A percentile compares a stretch with the other conserved stretches of the same genome.
Conservation (phyloP, 1,140 invertebrate species). For the Ostrea denselamellosa region DNA sequence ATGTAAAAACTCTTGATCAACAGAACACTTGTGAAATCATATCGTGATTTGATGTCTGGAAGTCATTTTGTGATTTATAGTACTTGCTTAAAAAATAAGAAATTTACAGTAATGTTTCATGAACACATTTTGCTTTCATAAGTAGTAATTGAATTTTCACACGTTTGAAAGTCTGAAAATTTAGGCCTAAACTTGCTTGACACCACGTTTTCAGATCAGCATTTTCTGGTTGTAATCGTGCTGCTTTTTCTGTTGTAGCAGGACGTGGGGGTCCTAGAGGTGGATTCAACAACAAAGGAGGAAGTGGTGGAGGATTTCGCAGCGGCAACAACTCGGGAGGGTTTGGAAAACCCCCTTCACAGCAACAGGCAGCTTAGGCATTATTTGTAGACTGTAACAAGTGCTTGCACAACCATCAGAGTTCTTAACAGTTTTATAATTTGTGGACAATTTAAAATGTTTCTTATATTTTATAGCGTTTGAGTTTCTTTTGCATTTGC, state of each 20-base stretch:
- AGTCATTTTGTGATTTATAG: too few relatives aligned
- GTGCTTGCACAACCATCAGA: neutral
- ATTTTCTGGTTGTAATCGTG: neutral
- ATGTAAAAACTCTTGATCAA: too few relatives aligned
- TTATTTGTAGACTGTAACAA: neutral
- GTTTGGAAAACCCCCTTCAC: slow-evolving; percentile 42
- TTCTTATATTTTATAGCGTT: slow-evolving; percentile 25
- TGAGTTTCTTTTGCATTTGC: neutral
- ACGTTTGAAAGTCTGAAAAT: neutral
- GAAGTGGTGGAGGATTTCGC: slow-evolving; percentile 34
- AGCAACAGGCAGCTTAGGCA: slow-evolving; percentile 44
- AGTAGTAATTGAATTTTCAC: neutral
- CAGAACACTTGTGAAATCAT: too few relatives aligned
- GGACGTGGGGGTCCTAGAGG: slow-evolving; percentile 45
- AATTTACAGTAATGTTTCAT: too few relatives aligned
- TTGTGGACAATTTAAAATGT: neutral
- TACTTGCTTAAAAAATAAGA: too few relatives aligned
- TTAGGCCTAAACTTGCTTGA: neutral
- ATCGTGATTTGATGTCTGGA: too few relatives aligned
- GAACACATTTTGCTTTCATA: neutral
- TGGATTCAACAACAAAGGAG: slow-evolving; percentile 20
- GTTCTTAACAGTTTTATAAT: slow-evolving; percentile 31
- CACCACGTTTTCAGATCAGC: neutral
- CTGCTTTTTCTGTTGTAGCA: slow-evolving; percentile 24
- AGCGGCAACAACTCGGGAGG: slow-evolving; percentile 39